A percentile compares a stretch with the other conserved stretches of the same genome.
These are phyloP conservation scores for Chiloscyllium plagiosum DNA, from an alignment of 2,113 vertebrate species.

Conservation along the genomic window DNA sequence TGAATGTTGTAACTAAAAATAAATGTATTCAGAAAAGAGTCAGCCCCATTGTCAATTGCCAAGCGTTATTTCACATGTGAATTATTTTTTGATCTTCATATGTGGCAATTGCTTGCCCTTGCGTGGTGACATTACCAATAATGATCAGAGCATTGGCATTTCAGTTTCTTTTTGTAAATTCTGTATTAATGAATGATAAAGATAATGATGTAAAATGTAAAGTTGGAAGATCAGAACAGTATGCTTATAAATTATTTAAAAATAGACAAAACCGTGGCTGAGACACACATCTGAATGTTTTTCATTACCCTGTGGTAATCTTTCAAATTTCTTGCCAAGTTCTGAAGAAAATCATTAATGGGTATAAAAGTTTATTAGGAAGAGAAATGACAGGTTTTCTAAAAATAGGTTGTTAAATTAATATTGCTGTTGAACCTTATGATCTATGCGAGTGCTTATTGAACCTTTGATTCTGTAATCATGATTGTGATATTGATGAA, in stretches of 20 bases:
- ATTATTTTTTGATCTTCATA: slow-evolving; percentile 12
- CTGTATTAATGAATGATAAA: slow-evolving; percentile 25
- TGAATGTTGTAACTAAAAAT: neutral
- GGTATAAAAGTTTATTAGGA: slow-evolving; percentile 31
- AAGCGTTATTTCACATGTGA: neutral
- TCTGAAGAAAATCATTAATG: slow-evolving; percentile 15
- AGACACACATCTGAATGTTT: neutral
- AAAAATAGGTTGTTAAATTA: slow-evolving; percentile 29
- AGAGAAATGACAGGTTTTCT: slow-evolving; percentile 18
- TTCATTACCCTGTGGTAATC: slow-evolving; percentile 5
- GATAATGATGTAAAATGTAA: slow-evolving; percentile 3
- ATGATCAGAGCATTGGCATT: slow-evolving; percentile 1
- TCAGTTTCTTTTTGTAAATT: neutral
- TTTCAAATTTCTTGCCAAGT: slow-evolving; percentile 30
- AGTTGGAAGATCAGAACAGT: slow-evolving; percentile 4
- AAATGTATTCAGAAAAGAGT: neutral
- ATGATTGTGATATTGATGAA: neutral
- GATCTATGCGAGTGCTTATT: slow-evolving; percentile 5
- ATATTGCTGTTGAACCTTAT: slow-evolving; percentile 28
- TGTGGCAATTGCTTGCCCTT: neutral
- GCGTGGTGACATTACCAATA: neutral
- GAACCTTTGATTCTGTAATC: slow-evolving; percentile 29
- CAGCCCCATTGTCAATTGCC: neutral
- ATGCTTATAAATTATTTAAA: slow-evolving; percentile 24
- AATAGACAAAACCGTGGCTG: slow-evolving; percentile 12